phyloP scores from a whole-genome alignment of 2,888 invertebrate genomes.

The Chelonus formosanus region DNA sequence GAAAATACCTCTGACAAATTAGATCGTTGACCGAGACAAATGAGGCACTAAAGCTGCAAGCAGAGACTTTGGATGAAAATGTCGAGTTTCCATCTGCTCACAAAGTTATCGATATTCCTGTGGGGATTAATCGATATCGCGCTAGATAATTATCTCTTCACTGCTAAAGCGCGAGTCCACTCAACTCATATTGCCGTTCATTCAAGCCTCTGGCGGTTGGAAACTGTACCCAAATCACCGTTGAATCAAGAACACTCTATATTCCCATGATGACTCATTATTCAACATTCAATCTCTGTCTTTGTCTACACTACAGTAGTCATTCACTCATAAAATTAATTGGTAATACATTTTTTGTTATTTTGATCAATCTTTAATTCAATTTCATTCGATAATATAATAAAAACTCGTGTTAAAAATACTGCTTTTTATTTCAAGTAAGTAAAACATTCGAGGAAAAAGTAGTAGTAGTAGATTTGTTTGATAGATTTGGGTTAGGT shows the following conservation, averaged over 20 bases:
- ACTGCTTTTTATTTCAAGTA: no score
- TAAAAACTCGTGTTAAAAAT: no score
- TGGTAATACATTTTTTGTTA: no score
- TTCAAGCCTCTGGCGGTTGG: slow-evolving; percentile 10
- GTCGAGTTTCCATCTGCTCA: not conserved
- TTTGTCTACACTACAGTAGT: not conserved
- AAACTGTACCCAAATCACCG: slow-evolving; percentile 3
- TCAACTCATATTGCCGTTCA: slow-evolving; percentile 8
- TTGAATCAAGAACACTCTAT: slow-evolving; percentile 11
- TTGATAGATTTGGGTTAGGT: no score
- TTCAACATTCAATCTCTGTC: slow-evolving; percentile 1
- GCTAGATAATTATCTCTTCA: slow-evolving; percentile 30
- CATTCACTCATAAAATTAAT: not conserved
- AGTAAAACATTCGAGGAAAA: no score
- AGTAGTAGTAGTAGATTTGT: no score
- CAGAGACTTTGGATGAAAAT: slow-evolving; percentile 17
- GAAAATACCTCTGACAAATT: slow-evolving; percentile 40
- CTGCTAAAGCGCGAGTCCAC: slow-evolving; percentile 18
- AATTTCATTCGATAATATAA: no score
- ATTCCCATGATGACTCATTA: not conserved
- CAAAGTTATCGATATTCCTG: slow-evolving; percentile 25
- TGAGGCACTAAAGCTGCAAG: slow-evolving; percentile 22
- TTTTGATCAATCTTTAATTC: no score
- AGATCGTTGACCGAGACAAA: slow-evolving; percentile 36
- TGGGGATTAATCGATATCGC: slow-evolving; percentile 28